Base-by-base conservation (phyloP, 2,113 vertebrate species). In the Eptatretus burgeri region DNA sequence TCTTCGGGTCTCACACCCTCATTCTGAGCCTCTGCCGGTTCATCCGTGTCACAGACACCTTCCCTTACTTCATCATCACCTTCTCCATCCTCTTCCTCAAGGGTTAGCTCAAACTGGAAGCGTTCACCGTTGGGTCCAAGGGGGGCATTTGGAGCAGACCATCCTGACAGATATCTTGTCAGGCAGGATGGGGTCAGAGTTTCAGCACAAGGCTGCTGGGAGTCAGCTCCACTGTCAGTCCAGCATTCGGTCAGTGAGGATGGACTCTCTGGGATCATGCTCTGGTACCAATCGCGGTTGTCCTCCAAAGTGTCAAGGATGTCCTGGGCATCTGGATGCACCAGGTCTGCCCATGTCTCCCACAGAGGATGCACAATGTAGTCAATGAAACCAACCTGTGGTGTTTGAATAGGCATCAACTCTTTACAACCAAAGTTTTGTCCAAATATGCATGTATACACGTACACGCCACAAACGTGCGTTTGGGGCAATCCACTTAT, bases 211-310 rank as follows among this genome's bases (percentile, higher is more conserved):
- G 56, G 20, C 12, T 11, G n/a, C 56, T 17, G n/a, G n/a, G 56
- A n/a, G 3, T 41, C 27, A 20, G 12, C 2, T 20, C n/a, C n/a
- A 18, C 14, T 16, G 56, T 60, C 19, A 20, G 56, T 60, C 56
- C 56, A n/a, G 11, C 10, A 11, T 20, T 9, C 56, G 27, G 27
- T 41, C n/a, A 13, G 56, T n/a, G 56, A 60, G 0, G 82, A 83
- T 0, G 83, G 85, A 67, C 84, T 88, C 70, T 82, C 83, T 2
- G 81, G 81, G 50, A 86, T 85, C 67, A 81, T 84, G 50, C 81
- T 83, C 71, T 88, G 82, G 72, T 89, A 89, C 85, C 85, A 89
- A 75, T 85, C 81, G 69, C 85, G 73, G 77, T 89, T 89, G 74
- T 88, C 85, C 69, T 89, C 83, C 68, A 89, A 68, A 1, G 82